Percentiles rank a stretch among this genome's conserved stretches.
Conservation (phyloP, 1,140 invertebrate genomes). For the Zaprionus africanus region DNA sequence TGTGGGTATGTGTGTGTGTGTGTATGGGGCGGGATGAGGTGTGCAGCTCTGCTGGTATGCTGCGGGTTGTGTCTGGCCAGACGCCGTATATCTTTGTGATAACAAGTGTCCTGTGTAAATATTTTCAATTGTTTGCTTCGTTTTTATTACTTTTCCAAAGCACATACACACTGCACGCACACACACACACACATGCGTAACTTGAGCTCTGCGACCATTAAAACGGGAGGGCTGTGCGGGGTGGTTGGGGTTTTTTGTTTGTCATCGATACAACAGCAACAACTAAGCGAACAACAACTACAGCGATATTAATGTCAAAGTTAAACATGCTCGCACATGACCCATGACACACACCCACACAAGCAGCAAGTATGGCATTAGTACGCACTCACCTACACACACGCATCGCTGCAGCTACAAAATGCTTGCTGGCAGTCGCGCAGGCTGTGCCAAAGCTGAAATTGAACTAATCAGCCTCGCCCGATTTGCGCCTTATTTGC, state of each 20-base stretch:
- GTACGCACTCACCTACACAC: constrained; percentile 13
- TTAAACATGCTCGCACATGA: constrained; percentile 66
- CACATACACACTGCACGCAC: constrained; percentile 37
- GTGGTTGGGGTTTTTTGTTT: constrained; percentile 23
- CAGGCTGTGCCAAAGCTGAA: constrained; percentile 37
- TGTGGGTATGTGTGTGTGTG: constrained; percentile 8
- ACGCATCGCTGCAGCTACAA: constrained; percentile 16
- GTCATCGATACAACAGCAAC: constrained; percentile 51
- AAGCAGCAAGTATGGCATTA: constrained; percentile 11
- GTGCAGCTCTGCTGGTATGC: constrained; percentile 1
- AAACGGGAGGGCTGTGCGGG: constrained; percentile 29
- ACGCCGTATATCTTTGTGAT: constrained; percentile 73
- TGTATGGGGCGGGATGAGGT: constrained; percentile 1
- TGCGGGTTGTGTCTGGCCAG: constrained; percentile 23
- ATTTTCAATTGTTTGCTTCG: constrained; percentile 81
- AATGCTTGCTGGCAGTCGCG: background rate
- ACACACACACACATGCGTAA: constrained; percentile 21
- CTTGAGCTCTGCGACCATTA: constrained; percentile 25
- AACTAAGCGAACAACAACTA: constrained; percentile 27
- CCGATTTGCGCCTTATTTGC: background rate
- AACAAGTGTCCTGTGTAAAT: constrained; percentile 82
- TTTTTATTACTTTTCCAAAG: constrained; percentile 72
- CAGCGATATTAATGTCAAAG: constrained; percentile 71
- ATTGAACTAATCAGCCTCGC: constrained; percentile 42
- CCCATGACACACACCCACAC: constrained; percentile 49